phyloP scores from a whole-genome alignment of 2,888 invertebrate species.

The Cordilura impudica region DNA sequence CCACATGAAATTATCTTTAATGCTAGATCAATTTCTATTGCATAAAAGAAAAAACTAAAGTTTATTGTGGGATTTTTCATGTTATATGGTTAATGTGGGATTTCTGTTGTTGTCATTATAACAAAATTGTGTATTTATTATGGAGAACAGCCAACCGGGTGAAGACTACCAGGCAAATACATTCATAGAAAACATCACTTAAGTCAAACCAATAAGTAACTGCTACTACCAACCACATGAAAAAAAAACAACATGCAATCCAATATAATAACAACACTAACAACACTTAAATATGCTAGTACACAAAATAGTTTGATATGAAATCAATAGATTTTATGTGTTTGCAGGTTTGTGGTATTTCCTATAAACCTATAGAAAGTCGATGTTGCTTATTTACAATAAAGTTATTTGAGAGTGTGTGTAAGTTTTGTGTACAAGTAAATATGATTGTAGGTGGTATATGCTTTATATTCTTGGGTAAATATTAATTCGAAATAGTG shows the following conservation, averaged over 20 bases:
- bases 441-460: background rate
- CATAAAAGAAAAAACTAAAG: constrained; percentile 6
- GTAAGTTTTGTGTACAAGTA: background rate
- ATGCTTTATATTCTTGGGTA: background rate
- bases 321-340: background rate
- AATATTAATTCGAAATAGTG: background rate
- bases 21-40: constrained; percentile 29
- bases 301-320: background rate
- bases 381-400: background rate
- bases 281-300: background rate
- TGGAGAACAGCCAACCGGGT: background rate
- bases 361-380: background rate
- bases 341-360: constrained; percentile 7
- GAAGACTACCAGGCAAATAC: background rate
- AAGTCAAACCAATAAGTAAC: background rate
- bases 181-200: background rate
- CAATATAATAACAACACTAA: background rate
- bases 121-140: constrained; percentile 4
- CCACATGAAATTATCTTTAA: constrained; percentile 27
- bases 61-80: constrained; percentile 12
- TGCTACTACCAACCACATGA: background rate
- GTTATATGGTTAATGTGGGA: constrained; percentile 11
- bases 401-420: background rate
- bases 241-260: background rate
- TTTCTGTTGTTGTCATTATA: constrained; percentile 7